These are phyloP conservation scores for Enteromius afrohamiltoni DNA, from an alignment of 2,797 vertebrate species.

Conservation along the genomic window DNA sequence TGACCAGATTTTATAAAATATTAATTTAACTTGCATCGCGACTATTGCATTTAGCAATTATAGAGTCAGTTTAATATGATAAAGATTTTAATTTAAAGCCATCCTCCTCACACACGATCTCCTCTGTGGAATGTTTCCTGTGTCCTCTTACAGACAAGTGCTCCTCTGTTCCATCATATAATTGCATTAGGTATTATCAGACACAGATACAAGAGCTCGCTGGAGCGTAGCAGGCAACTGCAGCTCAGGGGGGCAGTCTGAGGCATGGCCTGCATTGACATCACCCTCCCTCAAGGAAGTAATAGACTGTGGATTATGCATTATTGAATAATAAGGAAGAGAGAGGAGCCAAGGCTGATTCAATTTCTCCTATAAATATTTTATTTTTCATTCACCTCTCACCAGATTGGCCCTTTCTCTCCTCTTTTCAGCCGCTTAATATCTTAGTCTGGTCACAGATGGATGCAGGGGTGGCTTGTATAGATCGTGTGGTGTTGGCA, in stretches of 20 bases:
- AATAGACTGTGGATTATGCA: slow-evolving; percentile 69
- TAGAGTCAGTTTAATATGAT: neutral
- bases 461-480: slow-evolving; percentile 43
- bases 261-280: slow-evolving; percentile 63
- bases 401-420: slow-evolving; percentile 41
- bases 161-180: slow-evolving; percentile 65
- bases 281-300: slow-evolving; percentile 62
- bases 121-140: slow-evolving; percentile 25
- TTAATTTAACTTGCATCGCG: neutral
- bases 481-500: slow-evolving; percentile 36
- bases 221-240: slow-evolving; percentile 76
- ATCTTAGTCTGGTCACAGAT: slow-evolving; percentile 37
- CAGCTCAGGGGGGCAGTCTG: slow-evolving; percentile 69
- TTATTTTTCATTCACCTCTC: slow-evolving; percentile 54
- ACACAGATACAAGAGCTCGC: slow-evolving; percentile 69
- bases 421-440: slow-evolving; percentile 42
- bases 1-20: neutral
- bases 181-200: slow-evolving; percentile 74
- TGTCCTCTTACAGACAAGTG: slow-evolving; percentile 52
- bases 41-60: slow-evolving; percentile 12
- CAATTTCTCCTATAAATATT: slow-evolving; percentile 64
- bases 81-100: slow-evolving; percentile 38
- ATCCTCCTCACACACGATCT: neutral
- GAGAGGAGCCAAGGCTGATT: slow-evolving; percentile 59
- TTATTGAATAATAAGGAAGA: slow-evolving; percentile 71